Percentiles rank a stretch among this genome's conserved stretches.
Evolutionary conservation across 2,113 vertebrate species (phyloP).

Genomic region (Lasiurus borealis): DNA sequence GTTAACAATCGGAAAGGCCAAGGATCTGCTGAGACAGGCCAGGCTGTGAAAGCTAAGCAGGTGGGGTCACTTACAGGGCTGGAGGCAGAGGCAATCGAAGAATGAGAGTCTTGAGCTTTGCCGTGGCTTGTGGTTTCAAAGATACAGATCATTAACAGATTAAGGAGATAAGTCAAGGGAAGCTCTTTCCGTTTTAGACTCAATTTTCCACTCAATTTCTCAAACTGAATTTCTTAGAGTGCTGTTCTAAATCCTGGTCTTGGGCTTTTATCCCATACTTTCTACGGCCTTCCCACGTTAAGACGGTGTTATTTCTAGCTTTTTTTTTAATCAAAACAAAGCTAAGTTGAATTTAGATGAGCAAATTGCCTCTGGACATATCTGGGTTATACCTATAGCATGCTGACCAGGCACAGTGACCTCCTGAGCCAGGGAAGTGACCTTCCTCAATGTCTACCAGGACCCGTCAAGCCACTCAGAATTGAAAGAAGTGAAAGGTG

Average conservation of each 20-base stretch:
- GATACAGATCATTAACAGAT: slow-evolving; percentile 73
- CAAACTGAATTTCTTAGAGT: slow-evolving; percentile 37
- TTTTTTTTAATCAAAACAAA: slow-evolving; percentile 45
- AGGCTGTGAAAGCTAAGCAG: slow-evolving; percentile 74
- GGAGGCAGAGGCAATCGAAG: slow-evolving; percentile 63
- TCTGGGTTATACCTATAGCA: neutral
- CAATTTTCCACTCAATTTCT: slow-evolving; percentile 77
- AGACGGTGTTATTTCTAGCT: neutral
- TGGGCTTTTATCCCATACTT: neutral
- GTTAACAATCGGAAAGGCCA: neutral
- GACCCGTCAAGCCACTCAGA: neutral
- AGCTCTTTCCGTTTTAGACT: slow-evolving; percentile 55
- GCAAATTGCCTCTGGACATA: neutral
- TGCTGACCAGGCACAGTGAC: neutral
- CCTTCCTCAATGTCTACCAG: neutral
- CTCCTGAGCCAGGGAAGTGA: neutral
- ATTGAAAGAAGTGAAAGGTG: neutral
- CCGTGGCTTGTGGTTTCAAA: slow-evolving; percentile 75
- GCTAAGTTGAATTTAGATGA: neutral
- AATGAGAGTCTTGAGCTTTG: slow-evolving; percentile 47
- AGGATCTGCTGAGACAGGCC: neutral
- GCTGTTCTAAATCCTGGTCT: neutral
- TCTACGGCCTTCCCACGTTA: neutral
- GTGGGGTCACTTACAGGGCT: slow-evolving; percentile 69
- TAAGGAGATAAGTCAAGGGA: slow-evolving; percentile 66